A percentile compares a stretch with the other conserved stretches of the same genome.
Conservation (phyloP, 2,888 invertebrate genomes). For the Erpobdella octoculata region DNA sequence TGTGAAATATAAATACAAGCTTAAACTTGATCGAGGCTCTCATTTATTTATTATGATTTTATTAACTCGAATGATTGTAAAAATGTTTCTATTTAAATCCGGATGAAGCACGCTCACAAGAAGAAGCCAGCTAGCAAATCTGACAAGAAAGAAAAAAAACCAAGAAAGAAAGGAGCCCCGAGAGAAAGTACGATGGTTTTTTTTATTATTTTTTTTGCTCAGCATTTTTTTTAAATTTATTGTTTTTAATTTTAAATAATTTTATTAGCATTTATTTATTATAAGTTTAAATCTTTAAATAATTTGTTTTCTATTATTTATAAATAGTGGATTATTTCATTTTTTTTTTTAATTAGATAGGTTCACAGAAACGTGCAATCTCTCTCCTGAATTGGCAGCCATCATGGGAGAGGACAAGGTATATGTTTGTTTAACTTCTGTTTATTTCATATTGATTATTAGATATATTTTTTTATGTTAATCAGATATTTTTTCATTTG, state of each 20-base stretch:
- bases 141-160: slow-evolving; percentile 23
- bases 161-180: slow-evolving; percentile 12
- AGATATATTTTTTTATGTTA: background rate
- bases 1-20: too few relatives aligned
- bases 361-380: slow-evolving; percentile 73
- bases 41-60: too few relatives aligned
- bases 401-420: slow-evolving; percentile 69
- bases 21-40: too few relatives aligned
- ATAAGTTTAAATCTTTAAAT: slow-evolving; percentile 4
- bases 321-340: background rate
- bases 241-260: background rate
- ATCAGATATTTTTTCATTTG: too few relatives aligned
- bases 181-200: slow-evolving; percentile 13
- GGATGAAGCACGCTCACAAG: slow-evolving; percentile 16
- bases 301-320: background rate
- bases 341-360: slow-evolving; percentile 52
- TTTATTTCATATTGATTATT: background rate
- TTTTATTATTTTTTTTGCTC: background rate
- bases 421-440: background rate
- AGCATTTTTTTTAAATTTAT: background rate
- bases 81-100: background rate
- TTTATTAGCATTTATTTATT: background rate
- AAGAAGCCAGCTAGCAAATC: background rate
- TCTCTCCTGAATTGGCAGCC: slow-evolving; percentile 75
- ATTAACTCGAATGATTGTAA: too few relatives aligned